Conservation (phyloP, 2,888 invertebrate species). For the Acronicta alni region DNA sequence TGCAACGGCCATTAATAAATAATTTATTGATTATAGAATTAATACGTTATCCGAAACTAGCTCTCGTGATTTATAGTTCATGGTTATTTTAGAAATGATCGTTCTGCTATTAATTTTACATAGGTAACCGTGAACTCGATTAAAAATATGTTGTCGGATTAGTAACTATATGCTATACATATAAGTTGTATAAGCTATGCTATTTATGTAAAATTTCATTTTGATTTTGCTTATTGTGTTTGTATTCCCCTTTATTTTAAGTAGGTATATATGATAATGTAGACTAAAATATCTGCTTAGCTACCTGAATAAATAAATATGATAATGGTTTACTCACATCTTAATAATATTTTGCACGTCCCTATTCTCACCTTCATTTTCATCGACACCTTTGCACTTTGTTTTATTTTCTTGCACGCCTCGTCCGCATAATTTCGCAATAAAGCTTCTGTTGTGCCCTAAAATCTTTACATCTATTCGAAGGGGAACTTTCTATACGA, state of each 20-base stretch:
- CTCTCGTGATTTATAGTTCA: constrained; percentile 46
- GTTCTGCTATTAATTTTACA: constrained; percentile 25
- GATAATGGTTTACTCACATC: background rate
- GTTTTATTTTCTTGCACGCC: constrained; percentile 85
- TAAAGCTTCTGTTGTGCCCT: constrained; percentile 79
- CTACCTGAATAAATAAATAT: constrained; percentile 11
- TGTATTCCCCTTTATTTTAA: too few species aligned
- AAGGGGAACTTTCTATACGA: constrained; percentile 84
- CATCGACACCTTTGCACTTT: constrained; percentile 81
- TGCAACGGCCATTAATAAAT: constrained; percentile 18
- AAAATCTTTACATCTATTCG: constrained; percentile 74
- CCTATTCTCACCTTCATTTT: constrained; percentile 71
- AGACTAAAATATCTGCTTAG: constrained; percentile 1
- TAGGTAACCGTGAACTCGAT: constrained; percentile 1
- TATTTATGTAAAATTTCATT: constrained; percentile 10
- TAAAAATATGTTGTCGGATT: too few species aligned
- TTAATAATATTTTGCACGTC: constrained; percentile 31
- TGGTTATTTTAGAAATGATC: constrained; percentile 32
- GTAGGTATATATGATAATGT: too few species aligned
- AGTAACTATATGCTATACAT: too few species aligned
- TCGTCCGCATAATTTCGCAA: constrained; percentile 81
- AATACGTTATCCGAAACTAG: constrained; percentile 49
- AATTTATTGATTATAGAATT: constrained; percentile 19
- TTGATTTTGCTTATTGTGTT: too few species aligned
- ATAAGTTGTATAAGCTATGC: too few species aligned